phyloP scores from a whole-genome alignment of 2,113 vertebrate species.

The Rhinoderma darwinii region DNA sequence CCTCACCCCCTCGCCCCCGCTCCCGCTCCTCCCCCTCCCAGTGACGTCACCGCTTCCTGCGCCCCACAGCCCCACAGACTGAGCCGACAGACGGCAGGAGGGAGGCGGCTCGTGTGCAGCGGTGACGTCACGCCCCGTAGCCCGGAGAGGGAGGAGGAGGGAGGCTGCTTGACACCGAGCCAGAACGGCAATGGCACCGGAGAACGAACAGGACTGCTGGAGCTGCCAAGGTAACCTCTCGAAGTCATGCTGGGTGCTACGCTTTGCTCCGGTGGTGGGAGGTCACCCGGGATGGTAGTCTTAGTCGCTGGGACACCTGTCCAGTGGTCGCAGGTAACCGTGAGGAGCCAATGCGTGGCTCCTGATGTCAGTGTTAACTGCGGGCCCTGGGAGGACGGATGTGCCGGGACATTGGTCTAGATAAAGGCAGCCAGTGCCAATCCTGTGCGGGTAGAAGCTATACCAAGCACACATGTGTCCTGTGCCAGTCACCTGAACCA shows the following conservation, averaged over 20 bases:
- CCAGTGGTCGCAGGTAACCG: background rate
- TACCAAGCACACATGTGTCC: background rate
- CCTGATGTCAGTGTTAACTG: background rate
- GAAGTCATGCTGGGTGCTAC: background rate
- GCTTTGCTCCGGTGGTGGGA: background rate
- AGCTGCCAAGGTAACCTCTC: conserved; percentile 20
- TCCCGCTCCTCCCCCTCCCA: conserved; percentile 47
- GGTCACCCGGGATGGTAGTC: background rate
- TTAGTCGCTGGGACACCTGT: conserved; percentile 18
- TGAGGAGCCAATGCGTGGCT: background rate
- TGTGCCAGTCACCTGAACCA: background rate
- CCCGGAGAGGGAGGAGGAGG: background rate
- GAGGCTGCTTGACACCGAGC: conserved; percentile 55
- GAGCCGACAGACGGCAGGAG: conserved; percentile 62
- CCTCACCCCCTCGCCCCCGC: conserved; percentile 43
- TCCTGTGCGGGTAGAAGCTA: too few species aligned
- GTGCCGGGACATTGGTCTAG: background rate
- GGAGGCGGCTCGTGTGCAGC: conserved; percentile 55
- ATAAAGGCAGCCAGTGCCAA: background rate
- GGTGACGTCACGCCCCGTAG: conserved; percentile 48
- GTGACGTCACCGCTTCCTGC: conserved; percentile 54
- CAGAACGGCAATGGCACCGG: conserved; percentile 60
- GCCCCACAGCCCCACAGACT: conserved; percentile 42
- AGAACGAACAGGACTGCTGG: conserved; percentile 8
- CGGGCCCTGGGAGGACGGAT: background rate